Percentiles rank a stretch among this genome's conserved stretches.
Evolutionary conservation across 1,140 invertebrate genomes (phyloP).

Genomic region (Leucophenga varia): DNA sequence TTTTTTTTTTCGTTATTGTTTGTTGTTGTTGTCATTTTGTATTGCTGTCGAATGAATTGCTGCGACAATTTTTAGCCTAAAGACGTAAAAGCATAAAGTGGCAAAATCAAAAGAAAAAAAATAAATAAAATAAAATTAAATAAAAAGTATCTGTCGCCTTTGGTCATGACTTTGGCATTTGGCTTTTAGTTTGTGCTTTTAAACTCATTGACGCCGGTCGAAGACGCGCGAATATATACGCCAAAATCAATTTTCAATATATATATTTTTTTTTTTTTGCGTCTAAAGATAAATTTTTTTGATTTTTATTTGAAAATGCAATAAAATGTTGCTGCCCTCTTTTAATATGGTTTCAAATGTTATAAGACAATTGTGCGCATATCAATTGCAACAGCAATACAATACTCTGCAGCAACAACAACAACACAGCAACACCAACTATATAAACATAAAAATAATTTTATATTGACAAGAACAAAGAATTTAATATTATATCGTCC

Average conservation of each 20-base stretch:
- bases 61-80: conserved; percentile 25
- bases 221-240: not conserved
- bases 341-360: conserved; percentile 39
- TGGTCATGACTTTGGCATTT: conserved; percentile 40
- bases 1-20: conserved; percentile 21
- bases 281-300: not conserved
- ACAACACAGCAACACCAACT: too few species aligned
- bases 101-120: too few species aligned
- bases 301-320: not conserved
- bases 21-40: too few species aligned
- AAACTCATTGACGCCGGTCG: too few species aligned
- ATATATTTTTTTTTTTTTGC: too few species aligned
- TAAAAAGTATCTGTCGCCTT: too few species aligned
- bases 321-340: conserved; percentile 42
- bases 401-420: conserved; percentile 22
- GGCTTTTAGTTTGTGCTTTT: conserved; percentile 27
- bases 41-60: too few species aligned
- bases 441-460: not conserved
- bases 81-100: conserved; percentile 19
- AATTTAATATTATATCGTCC: not conserved
- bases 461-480: not conserved
- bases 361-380: conserved; percentile 37
- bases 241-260: too few species aligned
- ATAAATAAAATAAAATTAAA: too few species aligned
- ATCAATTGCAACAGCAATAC: conserved; percentile 21